phyloP scores from a whole-genome alignment of 2,888 invertebrate genomes.

The Drosophila mimica region DNA sequence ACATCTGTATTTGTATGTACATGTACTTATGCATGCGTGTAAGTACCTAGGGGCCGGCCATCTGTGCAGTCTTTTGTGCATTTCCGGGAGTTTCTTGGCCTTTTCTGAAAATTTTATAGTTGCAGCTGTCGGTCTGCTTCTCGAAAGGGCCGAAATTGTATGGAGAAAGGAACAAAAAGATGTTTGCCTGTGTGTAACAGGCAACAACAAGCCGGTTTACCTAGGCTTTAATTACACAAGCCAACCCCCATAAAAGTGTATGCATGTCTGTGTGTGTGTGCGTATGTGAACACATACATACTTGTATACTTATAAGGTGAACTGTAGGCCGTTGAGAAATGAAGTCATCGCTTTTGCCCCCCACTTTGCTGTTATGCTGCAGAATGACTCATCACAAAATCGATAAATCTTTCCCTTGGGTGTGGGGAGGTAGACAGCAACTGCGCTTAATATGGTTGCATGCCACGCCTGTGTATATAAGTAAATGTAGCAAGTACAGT shows the following conservation, averaged over 20 bases:
- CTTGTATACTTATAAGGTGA: constrained; percentile 22
- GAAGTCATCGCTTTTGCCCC: constrained; percentile 62
- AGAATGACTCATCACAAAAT: constrained; percentile 63
- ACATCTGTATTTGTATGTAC: neutral
- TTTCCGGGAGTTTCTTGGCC: constrained; percentile 44
- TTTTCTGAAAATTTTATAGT: constrained; percentile 51
- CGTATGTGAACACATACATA: neutral
- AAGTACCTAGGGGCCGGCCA: constrained; percentile 17
- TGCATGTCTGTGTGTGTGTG: neutral
- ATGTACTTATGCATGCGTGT: neutral
- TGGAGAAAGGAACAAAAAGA: constrained; percentile 1
- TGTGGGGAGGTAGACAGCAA: neutral
- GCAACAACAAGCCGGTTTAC: constrained; percentile 60
- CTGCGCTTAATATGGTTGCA: constrained; percentile 38
- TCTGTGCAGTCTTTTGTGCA: constrained; percentile 50
- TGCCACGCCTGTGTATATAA: constrained; percentile 23
- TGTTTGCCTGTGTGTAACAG: constrained; percentile 10
- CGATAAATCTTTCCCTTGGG: constrained; percentile 16
- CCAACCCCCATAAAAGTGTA: constrained; percentile 50
- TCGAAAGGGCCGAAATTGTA: constrained; percentile 28
- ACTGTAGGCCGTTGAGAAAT: constrained; percentile 38
- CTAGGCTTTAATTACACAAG: constrained; percentile 53
- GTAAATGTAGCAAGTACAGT: constrained; percentile 48
- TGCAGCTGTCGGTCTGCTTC: constrained; percentile 54
- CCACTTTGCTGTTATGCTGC: constrained; percentile 41